Evolutionary conservation across 2,113 vertebrate genomes (phyloP).

Genomic region (Leptobrachium leishanense): DNA sequence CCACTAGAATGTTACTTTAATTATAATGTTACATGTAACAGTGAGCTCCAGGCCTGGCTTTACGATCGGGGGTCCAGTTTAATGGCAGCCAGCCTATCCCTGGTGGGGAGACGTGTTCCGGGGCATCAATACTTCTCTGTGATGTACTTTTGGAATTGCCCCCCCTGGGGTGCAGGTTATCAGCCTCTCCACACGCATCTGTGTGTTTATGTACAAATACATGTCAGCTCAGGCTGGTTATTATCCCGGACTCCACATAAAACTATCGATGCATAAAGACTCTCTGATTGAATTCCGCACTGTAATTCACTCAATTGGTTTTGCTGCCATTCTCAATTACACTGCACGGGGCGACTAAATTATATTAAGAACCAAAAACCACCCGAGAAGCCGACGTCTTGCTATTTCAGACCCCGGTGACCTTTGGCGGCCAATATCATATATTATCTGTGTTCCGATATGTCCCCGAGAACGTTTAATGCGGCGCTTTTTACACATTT

Average conservation of each 20-base stretch:
- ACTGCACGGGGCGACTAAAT: conserved; percentile 1
- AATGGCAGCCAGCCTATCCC: too few relatives aligned
- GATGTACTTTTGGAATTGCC: too few relatives aligned
- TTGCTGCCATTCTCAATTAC: conserved; percentile 42
- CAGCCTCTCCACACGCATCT: too few relatives aligned
- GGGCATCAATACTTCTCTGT: too few relatives aligned
- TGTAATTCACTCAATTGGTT: conserved; percentile 43
- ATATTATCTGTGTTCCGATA: neutral
- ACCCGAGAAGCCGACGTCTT: neutral
- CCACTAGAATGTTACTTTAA: too few relatives aligned
- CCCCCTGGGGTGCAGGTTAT: too few relatives aligned
- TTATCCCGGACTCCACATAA: conserved; percentile 13
- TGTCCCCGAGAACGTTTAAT: neutral
- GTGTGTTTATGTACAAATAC: conserved; percentile 20
- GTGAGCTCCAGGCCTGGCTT: too few relatives aligned
- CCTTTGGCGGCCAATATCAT: conserved; percentile 3
- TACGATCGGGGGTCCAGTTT: too few relatives aligned
- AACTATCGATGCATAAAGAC: conserved; percentile 26
- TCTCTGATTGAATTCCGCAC: conserved; percentile 24
- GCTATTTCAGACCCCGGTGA: neutral
- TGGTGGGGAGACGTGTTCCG: too few relatives aligned
- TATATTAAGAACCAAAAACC: conserved; percentile 8
- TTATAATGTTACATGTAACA: too few relatives aligned
- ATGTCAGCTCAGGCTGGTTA: conserved; percentile 8
- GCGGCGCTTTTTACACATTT: conserved; percentile 40